Conservation (phyloP, 1,140 invertebrate genomes). For the Dendroctonus valens region DNA sequence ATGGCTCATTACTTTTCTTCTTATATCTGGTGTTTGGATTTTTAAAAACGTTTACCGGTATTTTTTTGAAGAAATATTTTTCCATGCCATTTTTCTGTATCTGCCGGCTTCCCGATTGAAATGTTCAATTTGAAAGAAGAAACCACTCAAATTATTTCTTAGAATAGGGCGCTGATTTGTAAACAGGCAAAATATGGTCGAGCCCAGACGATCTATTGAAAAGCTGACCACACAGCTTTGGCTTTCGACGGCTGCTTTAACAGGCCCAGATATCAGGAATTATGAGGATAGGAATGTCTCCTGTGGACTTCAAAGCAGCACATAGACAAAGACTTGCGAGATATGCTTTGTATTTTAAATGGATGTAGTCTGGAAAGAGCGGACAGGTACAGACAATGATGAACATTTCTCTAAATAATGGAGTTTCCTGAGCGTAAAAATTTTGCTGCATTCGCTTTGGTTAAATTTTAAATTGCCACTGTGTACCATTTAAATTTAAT, state of each 20-base stretch:
- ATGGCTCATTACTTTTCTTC: too few relatives aligned
- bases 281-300: conserved; percentile 2
- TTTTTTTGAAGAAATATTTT: too few relatives aligned
- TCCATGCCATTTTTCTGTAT: too few relatives aligned
- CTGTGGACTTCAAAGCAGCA: conserved; percentile 17
- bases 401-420: conserved; percentile 4
- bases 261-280: conserved; percentile 15
- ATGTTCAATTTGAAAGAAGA: not conserved
- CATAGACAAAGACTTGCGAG: conserved; percentile 19
- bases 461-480: too few relatives aligned
- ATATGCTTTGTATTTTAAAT: conserved; percentile 22
- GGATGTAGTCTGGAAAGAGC: not conserved
- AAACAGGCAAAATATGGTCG: conserved; percentile 8
- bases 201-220: conserved; percentile 15
- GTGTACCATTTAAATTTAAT: too few relatives aligned
- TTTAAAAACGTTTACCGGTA: too few relatives aligned
- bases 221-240: conserved; percentile 18
- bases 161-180: conserved; percentile 15
- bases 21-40: too few relatives aligned
- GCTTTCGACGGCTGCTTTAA: conserved; percentile 10
- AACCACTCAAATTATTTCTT: conserved; percentile 11
- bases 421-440: not conserved
- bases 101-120: not conserved
- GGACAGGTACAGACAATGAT: conserved; percentile 15
- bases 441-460: too few relatives aligned